Evolutionary conservation across 2,113 vertebrate species (phyloP), one percentile per base, ranked within the genome.

Genomic region (Osmerus mordax): DNA sequence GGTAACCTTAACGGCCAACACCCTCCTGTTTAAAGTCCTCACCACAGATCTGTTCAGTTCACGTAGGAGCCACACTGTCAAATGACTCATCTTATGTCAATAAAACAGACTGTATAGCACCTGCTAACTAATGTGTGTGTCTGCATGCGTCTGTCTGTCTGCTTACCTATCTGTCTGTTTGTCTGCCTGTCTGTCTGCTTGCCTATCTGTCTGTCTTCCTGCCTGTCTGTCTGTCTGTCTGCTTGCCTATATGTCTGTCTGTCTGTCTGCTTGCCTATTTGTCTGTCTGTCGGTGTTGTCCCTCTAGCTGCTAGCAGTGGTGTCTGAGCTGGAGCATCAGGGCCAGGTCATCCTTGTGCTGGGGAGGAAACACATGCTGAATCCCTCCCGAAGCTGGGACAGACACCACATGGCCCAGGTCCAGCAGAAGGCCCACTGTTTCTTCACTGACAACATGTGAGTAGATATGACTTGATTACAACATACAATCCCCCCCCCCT

Each of bases 371-470:
- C 97, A 99, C 84, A 98, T 99, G 97, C 85, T 95, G 80, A 18
- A 0, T 0, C 81, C 88, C 21, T 82, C 89, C 59, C 73, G 64
- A 3, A 88, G 69, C 7, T 98, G 96, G 96, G 86, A 87, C 41
- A 90, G 51, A 81, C 72, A 86, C 28, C 73, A 95, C 76, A 94
- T 99, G 93, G 81, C 80, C 18, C 82, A 83, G 15, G 87, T 98
- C 78, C 91, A 90, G 80, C 87, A 90, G 82, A 94, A 92, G 76
- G 96, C 96, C 63, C 89, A 94, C 36, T 98, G 96, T 88, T 99
- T 99, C 85, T 99, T 98, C 87, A 95, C 96, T 36, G 95, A 96
- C 7, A 91, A 98, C 81, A 93, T 95, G 97, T 99, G 86, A 94
- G 95, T 90, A 12, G 41, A 47, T 7, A 47, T 47, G 41, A 47